Percentiles rank a stretch among this genome's conserved stretches.
phyloP scores from a whole-genome alignment of 2,888 invertebrate species.

The Limnephilus marmoratus region DNA sequence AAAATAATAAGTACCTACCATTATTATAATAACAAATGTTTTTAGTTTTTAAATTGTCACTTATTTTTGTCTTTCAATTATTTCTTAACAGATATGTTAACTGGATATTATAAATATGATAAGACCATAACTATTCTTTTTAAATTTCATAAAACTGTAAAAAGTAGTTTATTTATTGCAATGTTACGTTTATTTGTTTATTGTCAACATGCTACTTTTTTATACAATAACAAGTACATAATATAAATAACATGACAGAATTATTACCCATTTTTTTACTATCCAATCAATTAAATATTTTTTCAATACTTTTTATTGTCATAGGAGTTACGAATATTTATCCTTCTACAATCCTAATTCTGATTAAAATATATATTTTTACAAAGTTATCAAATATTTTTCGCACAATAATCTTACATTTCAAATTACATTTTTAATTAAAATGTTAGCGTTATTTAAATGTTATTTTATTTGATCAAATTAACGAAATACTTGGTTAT shows the following conservation, averaged over 20 bases:
- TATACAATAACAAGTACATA: background rate
- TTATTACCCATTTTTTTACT: background rate
- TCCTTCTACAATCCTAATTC: background rate
- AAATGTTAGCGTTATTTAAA: background rate
- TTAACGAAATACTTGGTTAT: background rate
- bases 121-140: background rate
- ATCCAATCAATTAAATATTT: background rate
- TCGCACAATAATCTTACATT: background rate
- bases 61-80: background rate
- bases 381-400: background rate
- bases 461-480: background rate
- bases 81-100: background rate
- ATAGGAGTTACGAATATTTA: background rate
- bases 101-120: background rate
- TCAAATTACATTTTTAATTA: background rate
- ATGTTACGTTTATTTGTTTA: background rate
- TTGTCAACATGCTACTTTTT: background rate
- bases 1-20: background rate
- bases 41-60: background rate
- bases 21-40: background rate
- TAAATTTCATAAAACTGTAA: background rate
- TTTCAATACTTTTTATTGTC: background rate
- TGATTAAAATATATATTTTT: background rate
- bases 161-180: background rate
- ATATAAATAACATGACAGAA: background rate